These are phyloP conservation scores for Mirounga angustirostris DNA, from an alignment of 2,113 vertebrate genomes.

Conservation along the genomic window DNA sequence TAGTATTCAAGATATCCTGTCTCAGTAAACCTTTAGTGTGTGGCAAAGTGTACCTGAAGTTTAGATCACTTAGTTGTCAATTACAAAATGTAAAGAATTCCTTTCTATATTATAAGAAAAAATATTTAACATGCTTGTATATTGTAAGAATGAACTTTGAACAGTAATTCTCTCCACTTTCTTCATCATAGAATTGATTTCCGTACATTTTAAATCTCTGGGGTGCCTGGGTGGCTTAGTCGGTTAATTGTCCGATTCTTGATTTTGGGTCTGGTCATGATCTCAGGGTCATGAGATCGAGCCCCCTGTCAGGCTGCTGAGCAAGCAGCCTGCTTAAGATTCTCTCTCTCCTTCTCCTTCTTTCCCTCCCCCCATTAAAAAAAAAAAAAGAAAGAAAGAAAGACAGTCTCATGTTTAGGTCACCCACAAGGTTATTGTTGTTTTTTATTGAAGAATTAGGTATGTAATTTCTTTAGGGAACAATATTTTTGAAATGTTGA, in stretches of 20 bases:
- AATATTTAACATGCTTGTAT: slow-evolving; percentile 51
- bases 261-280: neutral
- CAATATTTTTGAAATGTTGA: slow-evolving; percentile 76
- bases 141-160: neutral
- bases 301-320: neutral
- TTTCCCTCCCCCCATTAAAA: neutral
- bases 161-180: neutral
- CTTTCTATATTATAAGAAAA: slow-evolving; percentile 63
- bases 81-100: neutral
- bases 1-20: neutral
- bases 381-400: neutral
- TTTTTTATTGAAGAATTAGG: slow-evolving; percentile 74
- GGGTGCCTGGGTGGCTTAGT: neutral
- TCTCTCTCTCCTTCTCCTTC: neutral
- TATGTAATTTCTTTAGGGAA: slow-evolving; percentile 85
- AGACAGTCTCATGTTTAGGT: slow-evolving; percentile 54
- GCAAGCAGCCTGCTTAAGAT: neutral
- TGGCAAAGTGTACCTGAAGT: neutral
- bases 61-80: neutral
- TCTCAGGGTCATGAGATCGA: neutral
- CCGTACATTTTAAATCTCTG: slow-evolving; percentile 52
- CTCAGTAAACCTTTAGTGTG: neutral
- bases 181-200: slow-evolving; percentile 68
- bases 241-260: neutral
- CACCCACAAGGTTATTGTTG: slow-evolving; percentile 65